phyloP scores from a whole-genome alignment of 2,113 vertebrate genomes.

The Sylvietta virens region DNA sequence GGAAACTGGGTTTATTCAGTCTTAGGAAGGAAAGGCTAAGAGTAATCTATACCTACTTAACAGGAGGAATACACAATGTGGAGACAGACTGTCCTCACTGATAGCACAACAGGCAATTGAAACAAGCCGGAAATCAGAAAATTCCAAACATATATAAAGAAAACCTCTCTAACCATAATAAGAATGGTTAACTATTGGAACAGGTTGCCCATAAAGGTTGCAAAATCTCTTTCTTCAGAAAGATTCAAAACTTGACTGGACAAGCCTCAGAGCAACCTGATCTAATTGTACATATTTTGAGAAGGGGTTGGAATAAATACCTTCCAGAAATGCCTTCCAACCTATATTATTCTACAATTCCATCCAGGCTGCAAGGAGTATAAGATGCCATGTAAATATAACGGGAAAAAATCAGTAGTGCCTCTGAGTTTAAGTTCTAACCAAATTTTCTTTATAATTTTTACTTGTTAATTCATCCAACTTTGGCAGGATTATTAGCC shows the following conservation, averaged over 20 bases:
- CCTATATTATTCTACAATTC: neutral
- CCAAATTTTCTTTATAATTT: neutral
- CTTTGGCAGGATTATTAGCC: neutral
- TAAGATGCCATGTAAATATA: neutral
- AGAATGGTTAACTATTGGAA: neutral
- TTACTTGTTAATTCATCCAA: neutral
- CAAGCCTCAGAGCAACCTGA: neutral
- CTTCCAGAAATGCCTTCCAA: neutral
- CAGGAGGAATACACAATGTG: neutral
- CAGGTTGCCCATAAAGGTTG: neutral
- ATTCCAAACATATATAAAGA: neutral
- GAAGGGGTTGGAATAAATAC: neutral
- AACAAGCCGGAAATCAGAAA: neutral
- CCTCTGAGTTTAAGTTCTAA: neutral
- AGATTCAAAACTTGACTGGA: neutral
- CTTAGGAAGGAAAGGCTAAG: neutral
- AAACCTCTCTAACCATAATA: neutral
- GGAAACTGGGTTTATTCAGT: neutral
- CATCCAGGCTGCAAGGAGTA: neutral
- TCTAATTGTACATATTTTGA: neutral
- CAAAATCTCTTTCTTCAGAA: neutral
- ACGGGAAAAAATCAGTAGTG: neutral
- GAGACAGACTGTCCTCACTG: neutral
- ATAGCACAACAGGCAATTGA: neutral
- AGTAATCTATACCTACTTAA: neutral